Conservation (phyloP, 2,797 vertebrate species). For the Euthynnus affinis region DNA sequence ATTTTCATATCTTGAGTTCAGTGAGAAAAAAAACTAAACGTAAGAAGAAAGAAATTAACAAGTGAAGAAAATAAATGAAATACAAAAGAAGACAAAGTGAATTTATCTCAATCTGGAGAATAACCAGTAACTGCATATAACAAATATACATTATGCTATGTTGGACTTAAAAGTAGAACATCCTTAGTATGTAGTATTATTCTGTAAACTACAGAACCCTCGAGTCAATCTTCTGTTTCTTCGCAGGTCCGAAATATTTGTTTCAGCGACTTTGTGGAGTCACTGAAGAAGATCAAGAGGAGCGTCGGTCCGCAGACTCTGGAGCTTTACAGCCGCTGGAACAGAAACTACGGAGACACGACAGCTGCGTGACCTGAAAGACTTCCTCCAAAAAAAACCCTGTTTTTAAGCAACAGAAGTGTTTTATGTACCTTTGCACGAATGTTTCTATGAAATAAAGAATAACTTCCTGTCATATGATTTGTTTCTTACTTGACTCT, state of each 20-base stretch:
- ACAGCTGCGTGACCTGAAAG: conserved; percentile 61
- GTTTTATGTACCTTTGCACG: not conserved
- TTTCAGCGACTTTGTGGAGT: conserved; percentile 89
- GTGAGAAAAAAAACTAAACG: too few relatives aligned
- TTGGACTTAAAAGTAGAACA: too few relatives aligned
- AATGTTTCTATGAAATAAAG: conserved; percentile 1
- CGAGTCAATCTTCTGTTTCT: not conserved
- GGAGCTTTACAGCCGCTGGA: conserved; percentile 90
- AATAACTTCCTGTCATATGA: not conserved
- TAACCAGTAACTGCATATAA: too few relatives aligned
- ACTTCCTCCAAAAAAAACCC: not conserved
- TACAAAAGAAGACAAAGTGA: too few relatives aligned
- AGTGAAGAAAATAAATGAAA: too few relatives aligned
- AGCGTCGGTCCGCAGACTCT: conserved; percentile 90
- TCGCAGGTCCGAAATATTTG: conserved; percentile 90
- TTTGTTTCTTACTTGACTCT: not conserved
- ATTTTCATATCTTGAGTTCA: too few relatives aligned
- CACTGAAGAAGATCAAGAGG: conserved; percentile 93
- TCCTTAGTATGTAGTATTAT: too few relatives aligned
- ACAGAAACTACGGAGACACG: conserved; percentile 92
- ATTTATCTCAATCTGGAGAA: too few relatives aligned
- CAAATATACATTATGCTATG: too few relatives aligned
- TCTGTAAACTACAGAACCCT: too few relatives aligned
- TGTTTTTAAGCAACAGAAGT: not conserved
- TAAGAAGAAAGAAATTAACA: too few relatives aligned